A percentile compares a stretch with the other conserved stretches of the same genome.
Conservation (phyloP, 2,797 vertebrate species). For the Smutsia gigantea region DNA sequence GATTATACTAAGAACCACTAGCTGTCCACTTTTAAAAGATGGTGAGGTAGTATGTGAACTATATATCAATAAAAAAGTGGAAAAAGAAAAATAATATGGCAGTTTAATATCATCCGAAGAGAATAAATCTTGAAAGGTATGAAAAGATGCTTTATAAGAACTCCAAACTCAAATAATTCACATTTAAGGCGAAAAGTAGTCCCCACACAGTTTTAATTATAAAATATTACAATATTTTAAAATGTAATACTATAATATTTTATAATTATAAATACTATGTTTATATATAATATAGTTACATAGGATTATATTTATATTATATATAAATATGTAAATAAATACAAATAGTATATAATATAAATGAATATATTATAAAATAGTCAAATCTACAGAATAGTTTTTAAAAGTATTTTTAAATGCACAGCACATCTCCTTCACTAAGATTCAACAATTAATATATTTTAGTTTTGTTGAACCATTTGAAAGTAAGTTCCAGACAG, state of each 20-base stretch:
- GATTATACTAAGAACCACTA: not conserved
- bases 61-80: not conserved
- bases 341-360: too few species aligned
- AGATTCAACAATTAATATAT: not conserved
- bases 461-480: not conserved
- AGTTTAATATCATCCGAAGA: not conserved
- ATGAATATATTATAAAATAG: too few species aligned
- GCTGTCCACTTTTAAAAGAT: not conserved
- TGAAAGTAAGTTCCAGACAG: not conserved
- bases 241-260: too few species aligned
- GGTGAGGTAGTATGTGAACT: not conserved
- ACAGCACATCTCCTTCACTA: not conserved
- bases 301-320: too few species aligned
- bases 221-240: not conserved
- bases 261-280: too few species aligned
- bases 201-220: not conserved
- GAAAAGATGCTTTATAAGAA: not conserved
- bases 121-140: not conserved
- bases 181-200: not conserved
- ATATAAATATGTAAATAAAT: too few species aligned
- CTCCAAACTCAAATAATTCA: not conserved
- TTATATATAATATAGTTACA: too few species aligned
- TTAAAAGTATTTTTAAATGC: not conserved
- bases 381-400: not conserved
- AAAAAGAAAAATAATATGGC: not conserved